Percentiles rank a stretch among this genome's conserved stretches.
Evolutionary conservation across 2,888 invertebrate genomes (phyloP).

Genomic region (Chesias legatella): DNA sequence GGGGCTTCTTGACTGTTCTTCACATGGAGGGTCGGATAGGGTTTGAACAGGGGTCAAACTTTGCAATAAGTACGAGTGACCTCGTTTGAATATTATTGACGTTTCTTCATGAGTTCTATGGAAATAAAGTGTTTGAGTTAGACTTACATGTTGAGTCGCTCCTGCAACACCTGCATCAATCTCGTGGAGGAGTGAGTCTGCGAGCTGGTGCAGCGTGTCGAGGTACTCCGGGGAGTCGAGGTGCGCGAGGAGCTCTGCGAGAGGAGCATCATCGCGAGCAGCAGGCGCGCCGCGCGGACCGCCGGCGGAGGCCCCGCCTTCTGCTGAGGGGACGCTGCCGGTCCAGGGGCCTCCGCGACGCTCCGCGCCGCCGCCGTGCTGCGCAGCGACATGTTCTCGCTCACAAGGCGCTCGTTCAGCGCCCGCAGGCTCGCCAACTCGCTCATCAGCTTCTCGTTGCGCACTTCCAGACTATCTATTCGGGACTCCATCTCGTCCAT

Average conservation of each 20-base stretch:
- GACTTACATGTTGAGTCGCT: slow-evolving; percentile 84
- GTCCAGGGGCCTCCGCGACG: slow-evolving; percentile 86
- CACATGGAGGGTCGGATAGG: too few species aligned
- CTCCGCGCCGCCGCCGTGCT: slow-evolving; percentile 81
- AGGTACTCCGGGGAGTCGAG: slow-evolving; percentile 87
- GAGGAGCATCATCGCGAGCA: slow-evolving; percentile 90
- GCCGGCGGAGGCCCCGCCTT: slow-evolving; percentile 90
- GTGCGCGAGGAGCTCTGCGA: slow-evolving; percentile 91
- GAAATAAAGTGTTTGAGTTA: too few species aligned
- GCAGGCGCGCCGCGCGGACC: slow-evolving; percentile 85
- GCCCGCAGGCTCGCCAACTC: slow-evolving; percentile 84
- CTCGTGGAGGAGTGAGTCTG: slow-evolving; percentile 90
- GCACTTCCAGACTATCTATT: slow-evolving; percentile 81
- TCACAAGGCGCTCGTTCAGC: slow-evolving; percentile 84
- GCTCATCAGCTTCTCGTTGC: slow-evolving; percentile 82
- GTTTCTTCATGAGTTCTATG: too few species aligned
- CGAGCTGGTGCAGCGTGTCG: slow-evolving; percentile 88
- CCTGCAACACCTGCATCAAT: slow-evolving; percentile 85
- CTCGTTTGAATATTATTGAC: too few species aligned
- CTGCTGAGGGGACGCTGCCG: slow-evolving; percentile 97
- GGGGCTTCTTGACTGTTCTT: too few species aligned
- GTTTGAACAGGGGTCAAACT: too few species aligned
- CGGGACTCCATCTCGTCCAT: slow-evolving; percentile 93
- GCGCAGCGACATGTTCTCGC: slow-evolving; percentile 83
- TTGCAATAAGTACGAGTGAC: too few species aligned